phyloP scores from a whole-genome alignment of 2,888 invertebrate species.

The Tromatobia lineatoria region DNA sequence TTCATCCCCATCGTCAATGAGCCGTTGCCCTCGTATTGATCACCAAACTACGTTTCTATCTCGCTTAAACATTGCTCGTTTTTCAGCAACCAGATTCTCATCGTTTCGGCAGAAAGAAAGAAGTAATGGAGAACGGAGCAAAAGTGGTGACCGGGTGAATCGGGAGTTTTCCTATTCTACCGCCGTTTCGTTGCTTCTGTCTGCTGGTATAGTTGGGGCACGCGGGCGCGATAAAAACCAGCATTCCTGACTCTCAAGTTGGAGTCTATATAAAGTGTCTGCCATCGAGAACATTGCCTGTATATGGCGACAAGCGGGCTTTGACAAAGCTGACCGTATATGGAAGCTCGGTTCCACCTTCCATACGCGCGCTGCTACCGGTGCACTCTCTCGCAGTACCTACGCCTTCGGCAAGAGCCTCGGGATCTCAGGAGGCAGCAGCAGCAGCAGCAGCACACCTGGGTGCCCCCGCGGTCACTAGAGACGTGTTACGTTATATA shows the following conservation, averaged over 20 bases:
- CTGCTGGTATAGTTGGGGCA: slow-evolving; percentile 15
- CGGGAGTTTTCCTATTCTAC: neutral
- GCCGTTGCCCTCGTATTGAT: neutral
- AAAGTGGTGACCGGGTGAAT: neutral
- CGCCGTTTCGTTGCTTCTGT: slow-evolving; percentile 17
- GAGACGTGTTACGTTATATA: slow-evolving; percentile 18
- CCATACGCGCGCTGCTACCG: slow-evolving; percentile 74
- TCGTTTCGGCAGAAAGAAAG: neutral
- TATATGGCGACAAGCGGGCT: slow-evolving; percentile 84
- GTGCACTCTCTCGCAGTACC: slow-evolving; percentile 36
- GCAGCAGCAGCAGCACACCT: slow-evolving; percentile 62
- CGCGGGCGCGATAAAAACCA: slow-evolving; percentile 67
- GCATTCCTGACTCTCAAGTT: slow-evolving; percentile 83
- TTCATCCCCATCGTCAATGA: neutral
- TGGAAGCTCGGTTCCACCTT: slow-evolving; percentile 83
- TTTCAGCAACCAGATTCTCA: neutral
- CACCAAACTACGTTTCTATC: neutral
- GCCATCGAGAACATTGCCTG: slow-evolving; percentile 84
- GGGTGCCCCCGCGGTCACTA: slow-evolving; percentile 38
- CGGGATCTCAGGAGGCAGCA: neutral
- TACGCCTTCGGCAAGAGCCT: slow-evolving; percentile 38
- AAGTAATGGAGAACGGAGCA: neutral
- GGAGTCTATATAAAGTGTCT: slow-evolving; percentile 83
- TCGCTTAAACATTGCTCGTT: neutral
- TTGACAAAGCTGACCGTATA: slow-evolving; percentile 85